phyloP scores from a whole-genome alignment of 2,888 invertebrate species.

The Plagodis dolabraria region DNA sequence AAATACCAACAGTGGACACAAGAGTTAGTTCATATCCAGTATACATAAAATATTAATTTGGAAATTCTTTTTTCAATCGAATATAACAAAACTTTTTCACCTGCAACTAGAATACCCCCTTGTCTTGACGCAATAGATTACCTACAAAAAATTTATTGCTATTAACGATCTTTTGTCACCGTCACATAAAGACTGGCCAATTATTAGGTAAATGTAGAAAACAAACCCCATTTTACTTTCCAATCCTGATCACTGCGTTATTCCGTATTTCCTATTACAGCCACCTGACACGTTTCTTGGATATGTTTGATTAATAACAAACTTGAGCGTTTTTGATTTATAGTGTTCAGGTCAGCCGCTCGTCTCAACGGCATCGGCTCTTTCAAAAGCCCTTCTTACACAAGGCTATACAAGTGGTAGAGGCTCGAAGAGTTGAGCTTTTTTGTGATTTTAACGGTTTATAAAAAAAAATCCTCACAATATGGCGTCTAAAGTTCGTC shows the following conservation, averaged over 20 bases:
- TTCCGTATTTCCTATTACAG: constrained; percentile 43
- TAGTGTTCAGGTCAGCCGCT: constrained; percentile 52
- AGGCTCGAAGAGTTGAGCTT: too few species aligned
- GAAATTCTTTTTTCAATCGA: too few species aligned
- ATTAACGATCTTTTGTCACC: not conserved
- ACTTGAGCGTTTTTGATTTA: constrained; percentile 79
- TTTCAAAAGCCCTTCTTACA: constrained; percentile 28
- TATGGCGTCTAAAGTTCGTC: too few species aligned
- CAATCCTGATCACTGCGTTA: constrained; percentile 21
- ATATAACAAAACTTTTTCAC: too few species aligned
- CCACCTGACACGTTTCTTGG: constrained; percentile 48
- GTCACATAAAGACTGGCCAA: not conserved
- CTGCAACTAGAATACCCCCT: too few species aligned
- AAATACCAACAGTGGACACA: too few species aligned
- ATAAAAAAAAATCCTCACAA: too few species aligned
- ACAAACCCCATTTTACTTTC: constrained; percentile 13
- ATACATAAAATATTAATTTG: too few species aligned
- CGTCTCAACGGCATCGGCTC: constrained; percentile 43
- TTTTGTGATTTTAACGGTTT: too few species aligned
- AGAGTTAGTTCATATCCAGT: too few species aligned
- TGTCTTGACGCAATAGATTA: too few species aligned
- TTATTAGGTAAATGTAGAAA: not conserved
- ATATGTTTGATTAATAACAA: constrained; percentile 76
- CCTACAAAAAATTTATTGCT: too few species aligned
- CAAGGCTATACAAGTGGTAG: constrained; percentile 11